Evolutionary conservation across 2,113 vertebrate species (phyloP), one percentile per base, ranked within the genome.

Genomic region (Bagarius yarrelli): DNA sequence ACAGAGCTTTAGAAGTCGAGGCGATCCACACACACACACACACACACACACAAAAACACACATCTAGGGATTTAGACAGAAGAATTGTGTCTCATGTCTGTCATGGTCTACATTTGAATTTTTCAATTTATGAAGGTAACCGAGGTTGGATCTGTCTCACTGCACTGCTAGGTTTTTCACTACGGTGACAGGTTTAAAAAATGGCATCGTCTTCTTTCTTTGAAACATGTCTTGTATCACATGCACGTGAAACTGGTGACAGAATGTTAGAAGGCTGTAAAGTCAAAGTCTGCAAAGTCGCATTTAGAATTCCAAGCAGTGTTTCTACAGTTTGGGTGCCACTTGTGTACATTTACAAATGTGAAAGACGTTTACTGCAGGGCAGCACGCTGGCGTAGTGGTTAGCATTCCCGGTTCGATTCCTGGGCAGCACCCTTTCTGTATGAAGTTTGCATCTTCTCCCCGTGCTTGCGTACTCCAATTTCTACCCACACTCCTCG

Each of bases 61-160:
- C 19, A 57, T 67, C 72, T 44, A 55, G 19, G 63, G 81, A 71
- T 72, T 81, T 53, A 6, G 56, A 59, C 25, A 53, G 76, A 27
- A 69, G 53, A n/a, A 55, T 63, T 30, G 55, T 56, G 67, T 85
- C 72, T 72, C 67, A 78, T 67, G 56, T 83, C 78, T 78, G 60
- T 71, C 53, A n/a, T 23, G 60, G 60, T 66, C 61, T 55, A 81
- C 74, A 25, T 69, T 81, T 83, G 40, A 44, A 23, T 83, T 85
- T 81, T 72, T 69, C 81, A 82, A 70, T 77, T 82, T 76, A 50
- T n/a, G 19, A 64, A 21, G 30, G 60, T 50, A 73, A 83, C 47
- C 34, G 52, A 69, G 70, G 52, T 52, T 77, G 73, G 79, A 78
- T 63, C 72, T 55, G 40, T 80, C 59, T 80, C 81, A 25, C 19